Percentiles rank a stretch among this genome's conserved stretches.
Conservation (phyloP, 1,140 invertebrate genomes). For the Conus ventricosus region DNA sequence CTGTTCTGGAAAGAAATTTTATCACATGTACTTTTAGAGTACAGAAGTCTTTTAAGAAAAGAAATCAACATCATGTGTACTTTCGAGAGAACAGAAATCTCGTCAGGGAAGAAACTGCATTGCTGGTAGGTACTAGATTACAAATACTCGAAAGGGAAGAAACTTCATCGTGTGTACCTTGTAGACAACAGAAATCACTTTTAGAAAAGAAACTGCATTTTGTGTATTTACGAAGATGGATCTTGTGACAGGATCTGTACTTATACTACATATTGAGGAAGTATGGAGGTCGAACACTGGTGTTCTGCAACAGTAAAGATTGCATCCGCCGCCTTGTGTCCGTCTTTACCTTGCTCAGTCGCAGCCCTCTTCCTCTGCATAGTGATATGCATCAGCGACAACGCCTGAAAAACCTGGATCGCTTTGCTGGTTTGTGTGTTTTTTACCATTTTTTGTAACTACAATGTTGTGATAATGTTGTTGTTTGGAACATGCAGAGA, state of each 20-base stretch:
- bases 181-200: no score
- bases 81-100: no score
- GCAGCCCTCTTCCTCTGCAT: conserved; percentile 89
- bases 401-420: conserved; percentile 94
- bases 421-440: conserved; percentile 84
- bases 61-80: no score
- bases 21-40: no score
- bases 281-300: conserved; percentile 90
- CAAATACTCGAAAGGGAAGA: no score
- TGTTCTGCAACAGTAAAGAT: conserved; percentile 98
- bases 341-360: conserved; percentile 87
- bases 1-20: no score
- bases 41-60: no score
- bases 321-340: conserved; percentile 90
- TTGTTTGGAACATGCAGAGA: neutral
- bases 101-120: no score
- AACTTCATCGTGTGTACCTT: no score
- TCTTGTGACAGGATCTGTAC: conserved; percentile 84
- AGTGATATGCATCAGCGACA: conserved; percentile 97
- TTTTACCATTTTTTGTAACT: neutral
- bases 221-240: no score
- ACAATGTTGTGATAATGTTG: neutral
- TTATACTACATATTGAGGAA: conserved; percentile 93
- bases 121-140: no score
- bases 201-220: no score